Base-by-base conservation (phyloP, 2,113 vertebrate species). In the Hymenochirus boettgeri region DNA sequence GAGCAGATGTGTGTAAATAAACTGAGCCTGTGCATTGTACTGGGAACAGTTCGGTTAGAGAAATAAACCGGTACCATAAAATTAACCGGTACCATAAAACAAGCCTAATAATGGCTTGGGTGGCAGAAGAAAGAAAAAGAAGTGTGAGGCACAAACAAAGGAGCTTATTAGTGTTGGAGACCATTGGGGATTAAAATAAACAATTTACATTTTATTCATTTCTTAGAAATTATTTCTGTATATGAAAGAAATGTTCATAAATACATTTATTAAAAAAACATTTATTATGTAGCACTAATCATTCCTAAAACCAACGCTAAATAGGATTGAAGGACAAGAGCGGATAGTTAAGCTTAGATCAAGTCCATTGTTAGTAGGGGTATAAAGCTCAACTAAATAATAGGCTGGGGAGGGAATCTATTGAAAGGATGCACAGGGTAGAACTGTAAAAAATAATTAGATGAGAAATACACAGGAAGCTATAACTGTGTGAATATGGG, bases 321-420 rank as follows among this genome's bases (percentile, higher is more conserved):
- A 31, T 5, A 17, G 39, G n/a, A 42, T 12, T 15, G 39, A 27
- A 69, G 62, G 25, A 71, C 46, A 48, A 50, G 54, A 18, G 73
- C 57, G 69, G 75, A 79, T 69, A 74, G 65, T 77, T 77, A 73
- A 52, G 26, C 39, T 55, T 77, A 73, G 82, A 85, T 84, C 85
- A 87, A 89, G 86, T 79, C 84, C 86, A 87, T 82, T 85, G 82
- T 76, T 83, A 81, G 13, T 42, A 6, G 61, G 80, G 73, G n/a
- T n/a, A 80, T 80, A 75, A 69, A 80, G n/a, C 35, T 39, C 13
- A 37, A 57, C 17, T 42, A n/a, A n/a, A n/a, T n/a, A n/a, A n/a
- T n/a, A n/a, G n/a, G n/a, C n/a, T n/a, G n/a, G n/a, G n/a, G n/a
- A n/a, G n/a, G n/a, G n/a, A n/a, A n/a, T n/a, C n/a, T n/a, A n/a